A percentile compares a stretch with the other conserved stretches of the same genome.
Conservation (phyloP, 2,797 vertebrate species). For the Arctocebus calabarensis region DNA sequence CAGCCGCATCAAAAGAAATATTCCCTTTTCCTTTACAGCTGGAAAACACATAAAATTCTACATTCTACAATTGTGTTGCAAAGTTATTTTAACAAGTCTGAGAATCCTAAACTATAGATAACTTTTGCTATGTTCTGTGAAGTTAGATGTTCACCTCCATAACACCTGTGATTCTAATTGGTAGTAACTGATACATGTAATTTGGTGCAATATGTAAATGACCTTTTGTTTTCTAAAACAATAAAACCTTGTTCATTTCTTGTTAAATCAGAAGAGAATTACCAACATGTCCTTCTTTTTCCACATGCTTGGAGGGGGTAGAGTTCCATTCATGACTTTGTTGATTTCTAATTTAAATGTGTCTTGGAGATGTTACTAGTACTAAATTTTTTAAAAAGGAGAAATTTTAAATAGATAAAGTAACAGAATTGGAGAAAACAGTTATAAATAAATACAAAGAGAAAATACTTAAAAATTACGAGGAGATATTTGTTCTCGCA, state of each 20-base stretch:
- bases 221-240: not conserved
- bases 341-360: not conserved
- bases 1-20: not conserved
- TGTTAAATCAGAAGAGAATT: not conserved
- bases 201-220: not conserved
- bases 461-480: not conserved
- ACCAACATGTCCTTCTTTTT: not conserved
- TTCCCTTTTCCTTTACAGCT: not conserved
- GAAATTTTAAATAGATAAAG: not conserved
- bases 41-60: not conserved
- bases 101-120: not conserved
- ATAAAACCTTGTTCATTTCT: not conserved
- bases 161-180: not conserved
- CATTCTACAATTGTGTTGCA: not conserved
- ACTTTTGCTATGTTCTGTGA: not conserved
- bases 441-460: not conserved
- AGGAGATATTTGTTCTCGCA: not conserved
- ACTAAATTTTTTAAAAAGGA: not conserved
- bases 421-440: not conserved
- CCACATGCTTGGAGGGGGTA: not conserved
- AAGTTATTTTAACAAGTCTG: constrained; percentile 26
- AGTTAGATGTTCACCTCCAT: not conserved
- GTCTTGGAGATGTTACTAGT: not conserved
- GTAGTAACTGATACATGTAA: not conserved
- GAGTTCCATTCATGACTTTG: not conserved